Evolutionary conservation across 2,113 vertebrate genomes (phyloP).

Genomic region (Microtus pennsylvanicus): DNA sequence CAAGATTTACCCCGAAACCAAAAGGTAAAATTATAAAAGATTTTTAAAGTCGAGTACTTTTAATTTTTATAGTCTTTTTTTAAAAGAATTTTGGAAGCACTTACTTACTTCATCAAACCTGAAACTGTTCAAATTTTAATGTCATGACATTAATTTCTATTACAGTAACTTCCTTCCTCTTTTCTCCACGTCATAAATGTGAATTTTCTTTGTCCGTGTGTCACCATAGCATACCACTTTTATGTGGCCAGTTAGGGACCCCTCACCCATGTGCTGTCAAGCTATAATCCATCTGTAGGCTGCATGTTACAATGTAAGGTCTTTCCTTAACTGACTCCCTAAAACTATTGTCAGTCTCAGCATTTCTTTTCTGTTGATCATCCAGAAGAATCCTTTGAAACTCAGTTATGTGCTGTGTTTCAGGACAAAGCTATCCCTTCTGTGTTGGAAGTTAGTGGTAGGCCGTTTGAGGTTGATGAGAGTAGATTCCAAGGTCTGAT

Average conservation of each 20-base stretch:
- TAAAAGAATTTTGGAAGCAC: neutral
- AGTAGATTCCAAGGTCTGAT: neutral
- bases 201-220: neutral
- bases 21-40: constrained; percentile 90
- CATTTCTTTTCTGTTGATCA: neutral
- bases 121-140: constrained; percentile 52
- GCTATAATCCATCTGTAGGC: constrained; percentile 4
- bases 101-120: constrained; percentile 29
- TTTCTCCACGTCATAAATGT: neutral
- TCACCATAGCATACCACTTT: neutral
- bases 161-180: neutral
- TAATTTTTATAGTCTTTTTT: neutral
- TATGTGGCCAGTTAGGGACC: neutral
- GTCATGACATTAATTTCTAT: neutral
- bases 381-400: neutral
- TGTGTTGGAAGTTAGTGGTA: neutral
- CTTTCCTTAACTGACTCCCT: neutral
- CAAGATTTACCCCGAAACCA: constrained; percentile 97
- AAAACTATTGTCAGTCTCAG: neutral
- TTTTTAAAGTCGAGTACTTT: neutral
- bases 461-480: neutral
- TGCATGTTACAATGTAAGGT: neutral
- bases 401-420: neutral
- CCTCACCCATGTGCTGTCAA: neutral
- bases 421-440: neutral